Conservation (phyloP, 1,140 invertebrate species). For the Hestina assimilis region DNA sequence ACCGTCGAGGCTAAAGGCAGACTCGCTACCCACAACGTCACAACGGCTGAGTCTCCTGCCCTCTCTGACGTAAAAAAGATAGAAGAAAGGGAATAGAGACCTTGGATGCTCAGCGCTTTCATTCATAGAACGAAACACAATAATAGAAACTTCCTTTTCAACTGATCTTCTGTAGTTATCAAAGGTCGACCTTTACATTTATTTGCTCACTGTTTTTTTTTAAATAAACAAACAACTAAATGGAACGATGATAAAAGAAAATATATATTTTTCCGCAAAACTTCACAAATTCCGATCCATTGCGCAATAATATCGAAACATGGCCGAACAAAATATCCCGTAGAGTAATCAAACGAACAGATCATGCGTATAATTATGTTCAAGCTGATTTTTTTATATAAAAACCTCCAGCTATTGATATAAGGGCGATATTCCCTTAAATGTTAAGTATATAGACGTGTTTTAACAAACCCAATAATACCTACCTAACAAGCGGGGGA, state of each 20-base stretch:
- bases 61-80: too few relatives aligned
- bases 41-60: too few relatives aligned
- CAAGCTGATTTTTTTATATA: not conserved
- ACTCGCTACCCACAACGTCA: too few relatives aligned
- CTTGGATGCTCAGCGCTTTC: too few relatives aligned
- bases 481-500: constrained; percentile 51
- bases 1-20: too few relatives aligned
- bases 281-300: not conserved
- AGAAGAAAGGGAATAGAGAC: too few relatives aligned
- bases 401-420: constrained; percentile 1
- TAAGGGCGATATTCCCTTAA: constrained; percentile 24
- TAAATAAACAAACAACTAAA: not conserved
- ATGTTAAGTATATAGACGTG: constrained; percentile 30
- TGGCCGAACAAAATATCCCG: constrained; percentile 24
- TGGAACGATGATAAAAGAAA: not conserved
- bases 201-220: too few relatives aligned
- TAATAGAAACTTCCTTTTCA: too few relatives aligned
- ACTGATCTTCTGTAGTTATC: too few relatives aligned
- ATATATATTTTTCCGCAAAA: not conserved
- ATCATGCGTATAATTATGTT: constrained; percentile 27
- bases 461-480: constrained; percentile 66
- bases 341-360: constrained; percentile 28
- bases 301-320: constrained; percentile 11
- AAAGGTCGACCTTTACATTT: too few relatives aligned
- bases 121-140: too few relatives aligned